Base-by-base conservation (phyloP, 2,888 invertebrate genomes). In the Polyommatus icarus region DNA sequence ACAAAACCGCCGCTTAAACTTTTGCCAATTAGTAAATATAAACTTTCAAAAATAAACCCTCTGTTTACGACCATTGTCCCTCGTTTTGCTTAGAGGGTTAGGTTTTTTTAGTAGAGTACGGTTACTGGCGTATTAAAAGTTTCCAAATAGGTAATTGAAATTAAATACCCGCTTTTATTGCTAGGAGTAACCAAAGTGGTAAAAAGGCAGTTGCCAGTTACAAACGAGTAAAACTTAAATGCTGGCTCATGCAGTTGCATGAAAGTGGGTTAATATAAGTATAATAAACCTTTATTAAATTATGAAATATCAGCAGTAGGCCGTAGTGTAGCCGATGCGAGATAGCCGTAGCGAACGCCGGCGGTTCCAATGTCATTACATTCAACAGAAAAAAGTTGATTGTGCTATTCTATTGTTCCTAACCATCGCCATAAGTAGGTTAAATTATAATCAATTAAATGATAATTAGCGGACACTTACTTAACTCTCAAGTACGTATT, bases 321-420 rank as follows among this genome's bases (percentile, higher is more conserved):
- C 72, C 54, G 76, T 29, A 40, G 79, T 79, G 77, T 18, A 18
- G 54, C 54, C 54, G 18, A 54, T 18, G 54, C 54, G 54, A 79
- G 73, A 20, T 61, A 71, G 79, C 29, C 29, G 71, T 78, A 79
- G 77, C 79, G 76, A 36, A 78, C 79, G 79, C 79, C 76, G 78
- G 81, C 84, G 86, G 85, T 79, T 83, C 80, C 83, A 84, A 84
- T 85, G 84, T 82, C 83, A 83, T 82, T 78, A 82, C 78, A 78
- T 79, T 78, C 78, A 78, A 81, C 81, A 82, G 79, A 79, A 80
- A 77, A 79, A 81, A 72, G 73, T 67, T 78, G 76, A 79, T 76
- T 79, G 80, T 78, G 4, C 78, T 76, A 73, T 76, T 57, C 79
- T 76, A 81, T 80, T 81, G 80, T 82, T 79, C 80, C 78, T 76